Percentiles rank a stretch among this genome's conserved stretches.
phyloP scores from a whole-genome alignment of 1,140 invertebrate genomes.

The Drosophila sturtevanti region DNA sequence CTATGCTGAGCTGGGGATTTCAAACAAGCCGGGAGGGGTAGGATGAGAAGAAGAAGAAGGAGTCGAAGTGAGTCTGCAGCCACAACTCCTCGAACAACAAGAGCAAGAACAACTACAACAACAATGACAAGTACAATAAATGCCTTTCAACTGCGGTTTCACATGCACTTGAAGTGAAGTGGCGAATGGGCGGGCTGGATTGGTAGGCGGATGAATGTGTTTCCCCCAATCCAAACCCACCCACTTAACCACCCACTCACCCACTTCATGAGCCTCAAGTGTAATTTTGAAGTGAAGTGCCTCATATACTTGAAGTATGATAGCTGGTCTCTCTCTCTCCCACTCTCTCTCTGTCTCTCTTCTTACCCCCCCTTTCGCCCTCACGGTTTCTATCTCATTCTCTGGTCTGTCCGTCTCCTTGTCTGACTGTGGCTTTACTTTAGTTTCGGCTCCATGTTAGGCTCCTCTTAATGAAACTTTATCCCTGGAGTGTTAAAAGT shows the following conservation, averaged over 20 bases:
- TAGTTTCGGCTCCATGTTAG: constrained; percentile 55
- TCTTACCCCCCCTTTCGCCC: not conserved
- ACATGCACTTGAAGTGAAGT: constrained; percentile 77
- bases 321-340: constrained; percentile 41
- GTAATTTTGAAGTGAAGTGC: constrained; percentile 61
- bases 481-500: constrained; percentile 77
- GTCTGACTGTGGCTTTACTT: constrained; percentile 50
- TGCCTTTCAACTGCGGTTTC: constrained; percentile 81
- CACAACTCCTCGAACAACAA: constrained; percentile 29
- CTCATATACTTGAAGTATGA: constrained; percentile 65
- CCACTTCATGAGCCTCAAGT: constrained; percentile 60
- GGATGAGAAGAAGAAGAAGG: too few relatives aligned
- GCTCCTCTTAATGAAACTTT: constrained; percentile 77
- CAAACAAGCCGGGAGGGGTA: not conserved
- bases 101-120: constrained; percentile 65
- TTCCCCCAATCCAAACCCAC: too few relatives aligned
- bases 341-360: not conserved
- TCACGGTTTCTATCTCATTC: constrained; percentile 1
- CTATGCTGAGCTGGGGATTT: constrained; percentile 25
- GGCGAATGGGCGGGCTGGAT: constrained; percentile 19
- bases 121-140: constrained; percentile 81
- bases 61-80: constrained; percentile 41
- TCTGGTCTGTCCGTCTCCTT: not conserved
- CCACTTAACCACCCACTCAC: not conserved
- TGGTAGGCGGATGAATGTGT: constrained; percentile 1